Percentiles rank a stretch among this genome's conserved stretches.
Evolutionary conservation across 2,888 invertebrate species (phyloP).

Genomic region (Ectemnius cavifrons): DNA sequence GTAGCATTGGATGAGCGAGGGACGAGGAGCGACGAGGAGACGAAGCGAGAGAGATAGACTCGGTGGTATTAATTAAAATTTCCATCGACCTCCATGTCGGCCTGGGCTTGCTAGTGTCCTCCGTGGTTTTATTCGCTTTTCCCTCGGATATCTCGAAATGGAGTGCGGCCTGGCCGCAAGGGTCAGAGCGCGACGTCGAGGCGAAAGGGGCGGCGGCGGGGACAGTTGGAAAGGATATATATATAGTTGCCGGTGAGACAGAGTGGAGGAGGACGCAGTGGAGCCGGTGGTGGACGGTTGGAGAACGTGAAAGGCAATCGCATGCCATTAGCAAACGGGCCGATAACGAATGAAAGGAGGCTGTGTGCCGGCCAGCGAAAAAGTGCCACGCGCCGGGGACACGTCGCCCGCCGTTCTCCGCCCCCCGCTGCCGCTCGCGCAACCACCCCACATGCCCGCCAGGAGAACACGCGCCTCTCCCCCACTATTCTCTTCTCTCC

Average conservation of each 20-base stretch:
- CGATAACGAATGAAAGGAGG: constrained; percentile 65
- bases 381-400: constrained; percentile 51
- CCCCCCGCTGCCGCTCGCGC: too few species aligned
- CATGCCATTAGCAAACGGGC: constrained; percentile 66
- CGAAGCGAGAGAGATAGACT: background rate
- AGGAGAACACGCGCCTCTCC: background rate
- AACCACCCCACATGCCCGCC: too few species aligned
- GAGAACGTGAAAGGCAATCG: constrained; percentile 65
- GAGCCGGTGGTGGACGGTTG: constrained; percentile 34
- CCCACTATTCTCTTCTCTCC: constrained; percentile 2
- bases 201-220: background rate
- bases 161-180: constrained; percentile 20
- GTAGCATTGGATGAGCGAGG: background rate
- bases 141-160: constrained; percentile 17
- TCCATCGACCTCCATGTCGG: constrained; percentile 7
- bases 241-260: background rate
- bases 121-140: constrained; percentile 8
- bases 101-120: background rate
- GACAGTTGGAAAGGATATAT: constrained; percentile 2
- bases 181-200: constrained; percentile 2
- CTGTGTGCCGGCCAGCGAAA: constrained; percentile 33
- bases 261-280: constrained; percentile 1
- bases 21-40: background rate
- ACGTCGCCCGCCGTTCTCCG: background rate
- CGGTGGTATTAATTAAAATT: constrained; percentile 36